Percentiles rank a stretch among this genome's conserved stretches.
phyloP scores from a whole-genome alignment of 2,797 vertebrate genomes.

The Sebastes reedi region DNA sequence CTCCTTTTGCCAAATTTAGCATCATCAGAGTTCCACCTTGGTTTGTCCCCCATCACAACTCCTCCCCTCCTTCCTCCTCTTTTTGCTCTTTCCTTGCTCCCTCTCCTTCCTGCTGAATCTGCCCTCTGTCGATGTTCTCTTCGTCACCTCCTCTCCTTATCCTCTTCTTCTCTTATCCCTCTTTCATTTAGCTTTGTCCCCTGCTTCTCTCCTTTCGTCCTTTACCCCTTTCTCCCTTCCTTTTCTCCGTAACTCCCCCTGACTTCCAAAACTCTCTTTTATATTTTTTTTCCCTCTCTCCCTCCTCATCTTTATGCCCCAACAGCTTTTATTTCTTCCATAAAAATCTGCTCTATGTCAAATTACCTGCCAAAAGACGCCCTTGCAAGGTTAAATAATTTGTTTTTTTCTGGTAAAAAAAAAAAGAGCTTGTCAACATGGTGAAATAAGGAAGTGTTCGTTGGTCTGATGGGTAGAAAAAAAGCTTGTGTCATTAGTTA shows the following conservation, averaged over 20 bases:
- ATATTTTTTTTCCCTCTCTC: not conserved
- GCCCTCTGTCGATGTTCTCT: conserved; percentile 60
- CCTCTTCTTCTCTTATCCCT: conserved; percentile 50
- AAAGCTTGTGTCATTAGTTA: conserved; percentile 43
- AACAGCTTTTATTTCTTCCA: conserved; percentile 12
- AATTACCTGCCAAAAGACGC: conserved; percentile 12
- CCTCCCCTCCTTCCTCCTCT: conserved; percentile 22
- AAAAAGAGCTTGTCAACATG: not conserved
- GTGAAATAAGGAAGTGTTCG: conserved; percentile 4
- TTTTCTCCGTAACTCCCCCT: not conserved
- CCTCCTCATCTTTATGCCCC: conserved; percentile 3
- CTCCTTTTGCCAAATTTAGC: conserved; percentile 90
- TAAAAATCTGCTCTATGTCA: conserved; percentile 17
- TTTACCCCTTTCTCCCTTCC: not conserved
- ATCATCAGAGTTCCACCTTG: conserved; percentile 88
- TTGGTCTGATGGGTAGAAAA: conserved; percentile 12
- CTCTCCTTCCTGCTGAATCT: conserved; percentile 66
- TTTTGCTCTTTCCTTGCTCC: conserved; percentile 44
- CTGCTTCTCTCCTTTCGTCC: not conserved
- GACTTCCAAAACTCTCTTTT: not conserved
- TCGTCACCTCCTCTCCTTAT: conserved; percentile 62
- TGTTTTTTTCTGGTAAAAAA: conserved; percentile 16
- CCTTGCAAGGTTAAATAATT: conserved; percentile 35
- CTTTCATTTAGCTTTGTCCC: conserved; percentile 56
- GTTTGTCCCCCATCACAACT: conserved; percentile 74